These are phyloP conservation scores for Poeciliopsis prolifica DNA, from an alignment of 2,113 vertebrate genomes.

Conservation along the genomic window DNA sequence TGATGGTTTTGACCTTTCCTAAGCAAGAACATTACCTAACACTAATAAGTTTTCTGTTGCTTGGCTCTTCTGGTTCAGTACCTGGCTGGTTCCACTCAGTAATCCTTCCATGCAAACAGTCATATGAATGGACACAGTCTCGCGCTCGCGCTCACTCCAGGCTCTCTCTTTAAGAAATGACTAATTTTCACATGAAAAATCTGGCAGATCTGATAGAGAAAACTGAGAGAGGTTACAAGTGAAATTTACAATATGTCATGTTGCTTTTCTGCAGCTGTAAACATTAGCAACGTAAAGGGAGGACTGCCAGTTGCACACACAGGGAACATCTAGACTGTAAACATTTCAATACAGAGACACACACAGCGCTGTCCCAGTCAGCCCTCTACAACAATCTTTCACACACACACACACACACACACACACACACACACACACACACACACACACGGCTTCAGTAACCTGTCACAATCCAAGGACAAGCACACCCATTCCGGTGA, in stretches of 20 bases:
- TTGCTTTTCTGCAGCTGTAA: conserved; percentile 70
- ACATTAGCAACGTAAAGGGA: conserved; percentile 77
- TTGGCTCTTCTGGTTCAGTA: neutral
- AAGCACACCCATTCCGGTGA: conserved; percentile 15
- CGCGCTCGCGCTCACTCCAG: conserved; percentile 22
- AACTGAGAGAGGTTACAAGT: conserved; percentile 49
- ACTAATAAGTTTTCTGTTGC: too few species aligned
- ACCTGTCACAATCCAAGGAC: neutral
- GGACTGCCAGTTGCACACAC: conserved; percentile 56
- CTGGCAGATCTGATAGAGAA: conserved; percentile 58
- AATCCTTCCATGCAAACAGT: conserved; percentile 36
- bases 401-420: conserved; percentile 6
- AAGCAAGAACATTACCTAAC: too few species aligned
- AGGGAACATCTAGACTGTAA: conserved; percentile 75
- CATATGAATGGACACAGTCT: conserved; percentile 29
- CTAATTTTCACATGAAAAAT: conserved; percentile 46
- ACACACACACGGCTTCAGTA: too few species aligned
- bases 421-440: too few species aligned
- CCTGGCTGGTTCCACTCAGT: neutral
- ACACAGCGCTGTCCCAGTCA: conserved; percentile 7
- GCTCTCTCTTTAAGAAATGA: conserved; percentile 56
- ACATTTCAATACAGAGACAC: conserved; percentile 72
- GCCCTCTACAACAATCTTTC: neutral
- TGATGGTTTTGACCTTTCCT: too few species aligned
- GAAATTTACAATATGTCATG: conserved; percentile 63